Evolutionary conservation across 2,113 vertebrate genomes (phyloP).

Genomic region (Oenanthe oenanthe): DNA sequence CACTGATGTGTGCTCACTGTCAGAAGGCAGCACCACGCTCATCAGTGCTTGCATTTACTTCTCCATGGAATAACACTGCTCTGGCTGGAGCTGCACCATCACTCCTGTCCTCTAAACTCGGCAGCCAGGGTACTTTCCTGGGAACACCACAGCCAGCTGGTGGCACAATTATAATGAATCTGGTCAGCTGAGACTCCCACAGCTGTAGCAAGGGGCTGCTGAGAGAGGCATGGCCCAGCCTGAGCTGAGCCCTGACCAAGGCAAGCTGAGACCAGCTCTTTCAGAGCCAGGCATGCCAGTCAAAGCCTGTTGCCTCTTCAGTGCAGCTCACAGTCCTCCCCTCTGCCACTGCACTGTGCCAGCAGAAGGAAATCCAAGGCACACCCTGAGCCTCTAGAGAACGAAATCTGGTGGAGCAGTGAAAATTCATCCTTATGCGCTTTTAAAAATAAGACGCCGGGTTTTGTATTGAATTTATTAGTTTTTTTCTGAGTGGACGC

Average conservation of each 20-base stretch:
- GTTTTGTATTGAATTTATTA: slow-evolving; percentile 7
- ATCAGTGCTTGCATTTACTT: neutral
- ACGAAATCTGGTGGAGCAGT: neutral
- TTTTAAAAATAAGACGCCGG: neutral
- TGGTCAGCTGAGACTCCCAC: neutral
- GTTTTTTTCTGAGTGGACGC: neutral
- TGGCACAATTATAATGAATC: neutral
- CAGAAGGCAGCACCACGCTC: neutral
- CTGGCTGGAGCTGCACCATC: neutral
- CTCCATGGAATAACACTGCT: neutral
- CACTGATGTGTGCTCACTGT: accelerated
- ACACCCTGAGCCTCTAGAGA: neutral
- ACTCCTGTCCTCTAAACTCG: neutral
- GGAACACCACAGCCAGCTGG: accelerated
- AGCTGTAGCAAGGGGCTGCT: neutral
- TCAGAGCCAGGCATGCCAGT: neutral
- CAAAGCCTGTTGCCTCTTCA: neutral
- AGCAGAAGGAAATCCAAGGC: neutral
- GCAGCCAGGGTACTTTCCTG: neutral
- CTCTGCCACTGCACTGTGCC: neutral
- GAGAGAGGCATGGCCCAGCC: neutral
- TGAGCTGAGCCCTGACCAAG: neutral
- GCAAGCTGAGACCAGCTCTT: accelerated
- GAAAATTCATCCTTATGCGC: neutral
- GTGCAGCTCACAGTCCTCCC: neutral